Evolutionary conservation across 2,888 invertebrate genomes (phyloP), one percentile per base, ranked within the genome.

Genomic region (Acrobasis repandana): DNA sequence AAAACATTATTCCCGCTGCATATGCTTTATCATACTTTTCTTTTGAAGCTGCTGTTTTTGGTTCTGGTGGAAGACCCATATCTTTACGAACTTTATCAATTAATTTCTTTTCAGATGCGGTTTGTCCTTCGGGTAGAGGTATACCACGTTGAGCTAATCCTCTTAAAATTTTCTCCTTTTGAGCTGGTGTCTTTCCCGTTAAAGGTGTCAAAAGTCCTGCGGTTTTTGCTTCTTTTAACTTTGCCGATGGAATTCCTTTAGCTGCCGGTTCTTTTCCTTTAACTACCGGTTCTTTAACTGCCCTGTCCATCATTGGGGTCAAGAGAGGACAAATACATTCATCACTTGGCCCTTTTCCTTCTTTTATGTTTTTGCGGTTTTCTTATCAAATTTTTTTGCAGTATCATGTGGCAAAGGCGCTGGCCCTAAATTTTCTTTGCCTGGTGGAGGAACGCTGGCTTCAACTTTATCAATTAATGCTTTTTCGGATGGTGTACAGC

Each of bases 251-350:
- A 28, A 33, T 16, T 52, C 58, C 56, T 60, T 57, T 61, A 9
- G 46, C 14, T 5, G 14, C 3, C 5, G 48, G 16, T 38, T 16
- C 20, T 56, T 61, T 18, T 56, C 63, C n/a, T n/a, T n/a, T n/a
- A n/a, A n/a, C n/a, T n/a, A n/a, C n/a, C n/a, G n/a, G n/a, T n/a
- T n/a, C 65, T 67, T 72, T 66, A 9, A 67, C 67, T 18, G 18
- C 48, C 18, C 48, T 48, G 10, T 49, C 49, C 16, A 18, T 10
- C 34, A 49, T 11, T 16, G 74, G 73, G n/a, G 73, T 69, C 10
- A 76, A 61, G 28, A 74, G 61, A 14, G 67, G 66, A 63, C 75
- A 76, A 54, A 77, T 75, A 61, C 77, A 77, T 66, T 76, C 74
- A 56, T 76, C 75, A 56, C 71, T 70, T 1, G 63, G 49, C 5